Conservation (phyloP, 2,888 invertebrate species). For the Lutraria lutraria region DNA sequence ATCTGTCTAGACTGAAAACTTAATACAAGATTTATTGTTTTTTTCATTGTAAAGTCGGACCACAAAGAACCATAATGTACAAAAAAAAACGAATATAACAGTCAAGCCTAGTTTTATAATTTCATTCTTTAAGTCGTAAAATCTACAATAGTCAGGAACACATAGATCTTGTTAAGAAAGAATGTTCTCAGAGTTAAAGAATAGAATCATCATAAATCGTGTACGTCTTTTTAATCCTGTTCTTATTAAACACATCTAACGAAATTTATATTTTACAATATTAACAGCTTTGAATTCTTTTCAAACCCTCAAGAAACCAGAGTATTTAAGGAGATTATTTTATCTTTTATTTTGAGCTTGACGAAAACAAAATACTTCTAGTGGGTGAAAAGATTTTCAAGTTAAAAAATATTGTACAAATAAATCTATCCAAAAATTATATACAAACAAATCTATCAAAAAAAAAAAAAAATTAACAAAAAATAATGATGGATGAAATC, state of each 20-base stretch:
- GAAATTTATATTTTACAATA: neutral
- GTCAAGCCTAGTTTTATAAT: neutral
- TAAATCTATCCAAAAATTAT: neutral
- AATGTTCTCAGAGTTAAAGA: slow-evolving; percentile 8
- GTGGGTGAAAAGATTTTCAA: neutral
- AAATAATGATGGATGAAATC: neutral
- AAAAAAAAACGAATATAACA: neutral
- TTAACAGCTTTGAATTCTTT: neutral
- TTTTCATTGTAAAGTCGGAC: neutral
- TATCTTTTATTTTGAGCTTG: neutral
- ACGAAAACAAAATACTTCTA: too few relatives aligned
- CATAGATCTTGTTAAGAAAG: neutral
- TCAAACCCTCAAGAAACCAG: neutral
- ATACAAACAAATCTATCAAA: neutral
- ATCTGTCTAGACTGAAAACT: slow-evolving; percentile 5
- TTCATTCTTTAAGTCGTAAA: neutral
- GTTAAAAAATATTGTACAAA: neutral
- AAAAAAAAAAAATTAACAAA: neutral
- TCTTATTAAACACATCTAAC: neutral
- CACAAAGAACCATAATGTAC: slow-evolving; percentile 1
- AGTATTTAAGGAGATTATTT: neutral
- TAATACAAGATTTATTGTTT: neutral
- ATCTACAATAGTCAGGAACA: neutral
- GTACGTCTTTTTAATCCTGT: neutral
- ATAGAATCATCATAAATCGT: neutral